Evolutionary conservation across 2,113 vertebrate species (phyloP).

Genomic region (Hemiscyllium ocellatum): DNA sequence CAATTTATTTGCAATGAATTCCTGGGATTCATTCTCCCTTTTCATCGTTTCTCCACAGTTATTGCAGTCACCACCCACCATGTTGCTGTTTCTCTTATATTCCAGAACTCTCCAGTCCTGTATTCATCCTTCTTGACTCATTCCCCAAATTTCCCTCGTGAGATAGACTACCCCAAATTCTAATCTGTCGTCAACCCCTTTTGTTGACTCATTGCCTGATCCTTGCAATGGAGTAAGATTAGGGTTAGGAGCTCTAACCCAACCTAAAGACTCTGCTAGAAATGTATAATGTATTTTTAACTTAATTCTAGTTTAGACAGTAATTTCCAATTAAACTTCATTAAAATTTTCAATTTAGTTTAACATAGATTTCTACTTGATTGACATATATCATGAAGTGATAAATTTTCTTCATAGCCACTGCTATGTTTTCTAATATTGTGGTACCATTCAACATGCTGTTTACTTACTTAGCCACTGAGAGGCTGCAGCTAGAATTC

Average conservation of each 20-base stretch:
- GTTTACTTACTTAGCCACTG: background rate
- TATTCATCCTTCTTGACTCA: background rate
- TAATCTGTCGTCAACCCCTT: no score
- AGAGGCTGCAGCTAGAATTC: background rate
- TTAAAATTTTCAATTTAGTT: no score
- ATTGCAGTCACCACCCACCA: background rate
- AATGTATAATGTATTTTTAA: background rate
- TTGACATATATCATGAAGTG: background rate
- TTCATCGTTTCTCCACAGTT: background rate
- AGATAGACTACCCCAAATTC: no score
- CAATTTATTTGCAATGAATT: background rate
- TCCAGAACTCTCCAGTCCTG: background rate
- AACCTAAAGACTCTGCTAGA: background rate
- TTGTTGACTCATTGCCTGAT: no score
- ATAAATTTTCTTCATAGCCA: background rate
- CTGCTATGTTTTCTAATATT: background rate
- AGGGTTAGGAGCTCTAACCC: no score
- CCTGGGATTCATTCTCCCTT: background rate
- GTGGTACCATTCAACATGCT: background rate
- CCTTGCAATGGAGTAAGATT: background rate
- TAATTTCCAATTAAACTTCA: background rate
- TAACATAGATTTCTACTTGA: no score
- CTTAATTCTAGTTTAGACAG: background rate
- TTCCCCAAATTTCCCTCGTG: background rate
- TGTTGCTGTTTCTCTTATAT: background rate